phyloP scores from a whole-genome alignment of 2,888 invertebrate genomes.

The Aphodius granarius region DNA sequence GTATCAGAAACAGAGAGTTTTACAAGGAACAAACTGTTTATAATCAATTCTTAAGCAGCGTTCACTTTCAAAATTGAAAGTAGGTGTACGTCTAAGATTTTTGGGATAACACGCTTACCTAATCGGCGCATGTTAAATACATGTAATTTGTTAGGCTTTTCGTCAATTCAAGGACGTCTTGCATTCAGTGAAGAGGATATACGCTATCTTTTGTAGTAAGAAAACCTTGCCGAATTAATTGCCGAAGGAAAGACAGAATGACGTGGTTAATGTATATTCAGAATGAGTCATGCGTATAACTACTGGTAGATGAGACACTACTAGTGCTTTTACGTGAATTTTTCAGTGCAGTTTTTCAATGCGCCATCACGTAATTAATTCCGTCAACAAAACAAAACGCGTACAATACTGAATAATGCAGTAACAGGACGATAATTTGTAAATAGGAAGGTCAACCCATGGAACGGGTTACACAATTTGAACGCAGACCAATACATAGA shows the following conservation, averaged over 20 bases:
- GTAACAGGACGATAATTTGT: too few species aligned
- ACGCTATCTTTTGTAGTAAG: neutral
- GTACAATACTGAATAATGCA: too few species aligned
- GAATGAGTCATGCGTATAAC: neutral
- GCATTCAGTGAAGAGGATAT: neutral
- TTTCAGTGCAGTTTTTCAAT: too few species aligned
- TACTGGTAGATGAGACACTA: too few species aligned
- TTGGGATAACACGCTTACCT: neutral
- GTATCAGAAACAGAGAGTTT: neutral
- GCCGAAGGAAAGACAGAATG: neutral
- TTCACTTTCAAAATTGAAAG: neutral
- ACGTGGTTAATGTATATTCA: neutral
- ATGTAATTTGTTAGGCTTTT: neutral
- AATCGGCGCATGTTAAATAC: neutral
- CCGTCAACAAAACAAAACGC: neutral
- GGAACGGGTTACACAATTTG: neutral
- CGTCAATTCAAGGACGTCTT: neutral
- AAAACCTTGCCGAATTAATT: neutral
- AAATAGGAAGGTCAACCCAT: neutral
- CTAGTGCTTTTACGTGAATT: too few species aligned
- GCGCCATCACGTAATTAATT: too few species aligned
- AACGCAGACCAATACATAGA: neutral
- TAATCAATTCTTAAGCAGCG: too few species aligned
- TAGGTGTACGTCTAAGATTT: too few species aligned
- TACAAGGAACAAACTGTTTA: neutral